Percentiles rank a stretch among this genome's conserved stretches.
phyloP scores from a whole-genome alignment of 2,797 vertebrate species.

The Semotilus atromaculatus region DNA sequence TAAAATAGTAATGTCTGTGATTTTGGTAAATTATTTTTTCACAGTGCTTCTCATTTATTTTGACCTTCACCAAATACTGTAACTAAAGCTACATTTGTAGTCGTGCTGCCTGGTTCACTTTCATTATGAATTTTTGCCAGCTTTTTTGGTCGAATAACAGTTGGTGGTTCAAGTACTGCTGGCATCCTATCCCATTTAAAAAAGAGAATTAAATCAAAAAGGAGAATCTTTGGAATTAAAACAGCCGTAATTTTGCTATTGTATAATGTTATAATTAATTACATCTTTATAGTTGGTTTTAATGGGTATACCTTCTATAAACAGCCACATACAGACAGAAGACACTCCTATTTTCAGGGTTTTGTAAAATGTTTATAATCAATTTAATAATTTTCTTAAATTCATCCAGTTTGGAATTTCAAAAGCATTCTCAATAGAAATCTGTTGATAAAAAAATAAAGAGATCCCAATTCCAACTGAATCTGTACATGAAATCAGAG shows the following conservation, averaged over 20 bases:
- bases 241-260: background rate
- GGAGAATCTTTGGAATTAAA: background rate
- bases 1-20: background rate
- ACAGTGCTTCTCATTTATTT: constrained; percentile 19
- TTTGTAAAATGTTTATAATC: background rate
- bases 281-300: background rate
- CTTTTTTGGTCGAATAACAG: constrained; percentile 18
- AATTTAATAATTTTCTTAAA: background rate
- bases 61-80: background rate
- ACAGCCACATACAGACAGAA: background rate
- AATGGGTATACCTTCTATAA: background rate
- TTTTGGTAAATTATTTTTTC: constrained; percentile 6
- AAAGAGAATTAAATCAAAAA: constrained; percentile 8
- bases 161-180: constrained; percentile 14
- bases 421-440: background rate
- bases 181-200: constrained; percentile 11
- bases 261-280: constrained; percentile 13
- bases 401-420: background rate
- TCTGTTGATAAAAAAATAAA: background rate
- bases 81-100: constrained; percentile 10
- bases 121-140: constrained; percentile 21
- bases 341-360: background rate
- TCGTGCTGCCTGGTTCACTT: constrained; percentile 2
- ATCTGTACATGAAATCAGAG: background rate
- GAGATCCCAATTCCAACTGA: background rate